A percentile compares a stretch with the other conserved stretches of the same genome.
Evolutionary conservation across 2,888 invertebrate species (phyloP).

Genomic region (Andrena flavipes): DNA sequence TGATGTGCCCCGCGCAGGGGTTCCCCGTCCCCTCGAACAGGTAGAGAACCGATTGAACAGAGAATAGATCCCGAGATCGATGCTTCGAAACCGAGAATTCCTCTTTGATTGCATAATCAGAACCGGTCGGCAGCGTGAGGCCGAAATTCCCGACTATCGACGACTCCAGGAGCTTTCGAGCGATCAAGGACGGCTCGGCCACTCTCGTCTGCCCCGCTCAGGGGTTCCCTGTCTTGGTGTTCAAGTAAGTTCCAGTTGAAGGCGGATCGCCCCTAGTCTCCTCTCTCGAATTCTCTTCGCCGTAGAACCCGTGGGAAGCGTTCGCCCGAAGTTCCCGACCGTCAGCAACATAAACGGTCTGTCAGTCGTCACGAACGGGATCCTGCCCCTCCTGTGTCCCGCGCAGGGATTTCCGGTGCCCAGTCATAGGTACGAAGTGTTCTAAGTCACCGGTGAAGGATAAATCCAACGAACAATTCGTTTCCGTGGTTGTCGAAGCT

Average conservation of each 20-base stretch:
- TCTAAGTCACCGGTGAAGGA: background rate
- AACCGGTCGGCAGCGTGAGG: conserved; percentile 87
- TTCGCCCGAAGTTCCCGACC: conserved; percentile 87
- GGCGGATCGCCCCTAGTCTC: conserved; percentile 11
- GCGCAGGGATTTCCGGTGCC: conserved; percentile 90
- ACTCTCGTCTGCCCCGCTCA: conserved; percentile 90
- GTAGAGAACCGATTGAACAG: conserved; percentile 75
- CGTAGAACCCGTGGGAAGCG: conserved; percentile 87
- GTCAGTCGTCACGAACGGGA: conserved; percentile 76
- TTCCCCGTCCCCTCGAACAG: conserved; percentile 88
- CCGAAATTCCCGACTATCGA: conserved; percentile 86
- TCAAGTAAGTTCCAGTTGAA: conserved; percentile 85
- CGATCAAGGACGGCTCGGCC: conserved; percentile 83
- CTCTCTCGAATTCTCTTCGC: conserved; percentile 24
- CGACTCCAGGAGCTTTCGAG: conserved; percentile 80
- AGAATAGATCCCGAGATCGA: background rate
- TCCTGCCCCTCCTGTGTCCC: conserved; percentile 89
- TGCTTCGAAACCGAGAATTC: conserved; percentile 3
- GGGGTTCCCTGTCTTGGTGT: conserved; percentile 88
- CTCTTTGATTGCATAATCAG: conserved; percentile 76
- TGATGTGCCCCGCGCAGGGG: conserved; percentile 90
- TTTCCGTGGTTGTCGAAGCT: background rate
- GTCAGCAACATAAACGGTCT: conserved; percentile 81
- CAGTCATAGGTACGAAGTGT: conserved; percentile 85
- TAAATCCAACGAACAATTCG: background rate